These are phyloP conservation scores for Grapholita molesta DNA, from an alignment of 1,140 invertebrate species.

Conservation along the genomic window DNA sequence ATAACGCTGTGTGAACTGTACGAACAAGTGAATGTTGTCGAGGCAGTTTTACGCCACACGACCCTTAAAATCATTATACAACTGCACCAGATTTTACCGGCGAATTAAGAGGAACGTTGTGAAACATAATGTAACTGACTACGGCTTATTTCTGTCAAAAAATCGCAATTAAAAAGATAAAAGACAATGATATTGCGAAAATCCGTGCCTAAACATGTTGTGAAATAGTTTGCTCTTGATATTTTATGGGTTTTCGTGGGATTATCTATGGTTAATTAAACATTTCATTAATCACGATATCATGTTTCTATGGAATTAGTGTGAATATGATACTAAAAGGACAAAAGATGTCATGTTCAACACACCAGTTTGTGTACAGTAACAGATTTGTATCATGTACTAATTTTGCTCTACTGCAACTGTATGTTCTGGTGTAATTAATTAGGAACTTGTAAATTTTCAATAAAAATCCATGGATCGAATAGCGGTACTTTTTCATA, in stretches of 20 bases:
- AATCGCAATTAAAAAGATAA: constrained; percentile 14
- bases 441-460: too few relatives aligned
- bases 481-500: too few relatives aligned
- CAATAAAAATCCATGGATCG: too few relatives aligned
- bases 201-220: neutral
- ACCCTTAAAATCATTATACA: neutral
- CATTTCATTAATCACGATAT: neutral
- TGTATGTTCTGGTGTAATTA: too few relatives aligned
- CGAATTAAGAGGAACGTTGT: constrained; percentile 7
- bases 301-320: neutral
- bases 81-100: constrained; percentile 3
- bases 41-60: constrained; percentile 3
- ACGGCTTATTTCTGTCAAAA: neutral
- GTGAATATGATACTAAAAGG: too few relatives aligned
- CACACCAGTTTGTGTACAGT: too few relatives aligned
- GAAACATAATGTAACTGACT: neutral
- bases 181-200: constrained; percentile 1
- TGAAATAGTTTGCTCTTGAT: neutral
- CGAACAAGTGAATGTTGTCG: constrained; percentile 5
- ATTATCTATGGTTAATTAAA: neutral
- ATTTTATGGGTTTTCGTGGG: constrained; percentile 5
- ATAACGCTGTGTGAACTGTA: constrained; percentile 4
- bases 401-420: too few relatives aligned
- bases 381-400: too few relatives aligned
- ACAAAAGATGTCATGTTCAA: too few relatives aligned